A percentile compares a stretch with the other conserved stretches of the same genome.
Evolutionary conservation across 2,888 invertebrate genomes (phyloP).

Genomic region (Pseudanteris insignis): DNA sequence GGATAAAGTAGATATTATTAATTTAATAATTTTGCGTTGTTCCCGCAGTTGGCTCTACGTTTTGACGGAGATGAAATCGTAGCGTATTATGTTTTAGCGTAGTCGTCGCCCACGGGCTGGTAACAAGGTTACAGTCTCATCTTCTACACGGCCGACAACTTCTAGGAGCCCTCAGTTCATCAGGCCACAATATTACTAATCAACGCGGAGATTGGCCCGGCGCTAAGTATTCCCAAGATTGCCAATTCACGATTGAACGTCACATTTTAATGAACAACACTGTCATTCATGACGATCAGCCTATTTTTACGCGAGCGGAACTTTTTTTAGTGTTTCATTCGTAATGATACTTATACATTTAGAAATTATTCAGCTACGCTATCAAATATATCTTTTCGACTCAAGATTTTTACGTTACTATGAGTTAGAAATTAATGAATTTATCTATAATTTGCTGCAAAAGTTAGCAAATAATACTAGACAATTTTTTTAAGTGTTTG

Average conservation of each 20-base stretch:
- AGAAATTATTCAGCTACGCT: too few species aligned
- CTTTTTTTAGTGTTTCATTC: slow-evolving; percentile 2
- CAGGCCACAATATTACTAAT: slow-evolving; percentile 66
- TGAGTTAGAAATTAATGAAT: too few species aligned
- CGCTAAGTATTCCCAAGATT: slow-evolving; percentile 60
- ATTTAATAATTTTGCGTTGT: slow-evolving; percentile 57
- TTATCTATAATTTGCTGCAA: too few species aligned
- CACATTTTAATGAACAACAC: slow-evolving; percentile 27
- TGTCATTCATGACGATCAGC: too few species aligned
- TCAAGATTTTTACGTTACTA: too few species aligned
- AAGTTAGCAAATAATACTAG: too few species aligned
- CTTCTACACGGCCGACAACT: slow-evolving; percentile 59
- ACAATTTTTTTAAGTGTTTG: too few species aligned
- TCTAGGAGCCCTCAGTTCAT: slow-evolving; percentile 60
- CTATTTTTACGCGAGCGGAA: slow-evolving; percentile 8
- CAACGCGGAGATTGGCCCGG: slow-evolving; percentile 61
- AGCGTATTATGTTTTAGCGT: slow-evolving; percentile 52
- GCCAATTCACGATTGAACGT: slow-evolving; percentile 58
- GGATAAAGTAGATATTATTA: slow-evolving; percentile 55
- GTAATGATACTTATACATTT: too few species aligned
- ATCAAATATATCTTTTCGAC: too few species aligned
- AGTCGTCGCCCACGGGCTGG: slow-evolving; percentile 56
- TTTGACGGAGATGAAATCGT: slow-evolving; percentile 37
- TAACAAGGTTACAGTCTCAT: slow-evolving; percentile 65
- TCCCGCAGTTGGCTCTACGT: slow-evolving; percentile 39